Evolutionary conservation across 1,140 invertebrate genomes (phyloP), one percentile per base, ranked within the genome.

Genomic region (Brachionus paranguensis): DNA sequence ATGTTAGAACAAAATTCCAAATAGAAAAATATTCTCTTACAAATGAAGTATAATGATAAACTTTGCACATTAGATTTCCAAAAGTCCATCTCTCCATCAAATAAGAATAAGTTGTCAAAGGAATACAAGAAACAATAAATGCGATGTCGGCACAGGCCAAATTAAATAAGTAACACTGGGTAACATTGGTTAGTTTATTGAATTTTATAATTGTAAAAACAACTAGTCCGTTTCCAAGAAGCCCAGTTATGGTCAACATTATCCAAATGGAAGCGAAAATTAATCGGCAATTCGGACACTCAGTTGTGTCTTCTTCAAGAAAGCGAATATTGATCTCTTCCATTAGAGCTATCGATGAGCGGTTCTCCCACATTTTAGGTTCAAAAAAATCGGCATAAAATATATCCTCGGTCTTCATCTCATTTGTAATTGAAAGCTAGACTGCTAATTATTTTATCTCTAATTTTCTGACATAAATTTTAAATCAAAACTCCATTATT

Each of bases 111-210:
- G 37, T 37, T 20, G 65, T 74, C 12, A 53, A 74, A 12, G 65
- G 60, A 27, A 81, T 50, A 78, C 65, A 84, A 2, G 60, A 55
- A 1, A 84, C 7, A n/a, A 84, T 17, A 84, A 74, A 84, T 29
- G 65, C 45, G 3, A 78, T 33, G 33, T 84, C 83, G 14, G 83
- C 45, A 20, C 47, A 43, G 3, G 83, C 68, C 45, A 84, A 84
- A 76, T 76, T 84, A 27, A 84, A 64, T 37, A 84, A 41, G 47
- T 60, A 84, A 84, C 83, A 84, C 8, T 74, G 60, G 20, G 83
- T 84, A 41, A 72, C 65, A 55, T 84, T 84, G 10, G 45, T 84
- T 7, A 84, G 24, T 50, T 74, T 47, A 12, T 72, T 60, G 37
- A 70, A 70, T 53, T 55, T 72, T n/a, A 84, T 47, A 27, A 72